These are phyloP conservation scores for Fragum fragum DNA, from an alignment of 2,888 invertebrate species.

Conservation along the genomic window DNA sequence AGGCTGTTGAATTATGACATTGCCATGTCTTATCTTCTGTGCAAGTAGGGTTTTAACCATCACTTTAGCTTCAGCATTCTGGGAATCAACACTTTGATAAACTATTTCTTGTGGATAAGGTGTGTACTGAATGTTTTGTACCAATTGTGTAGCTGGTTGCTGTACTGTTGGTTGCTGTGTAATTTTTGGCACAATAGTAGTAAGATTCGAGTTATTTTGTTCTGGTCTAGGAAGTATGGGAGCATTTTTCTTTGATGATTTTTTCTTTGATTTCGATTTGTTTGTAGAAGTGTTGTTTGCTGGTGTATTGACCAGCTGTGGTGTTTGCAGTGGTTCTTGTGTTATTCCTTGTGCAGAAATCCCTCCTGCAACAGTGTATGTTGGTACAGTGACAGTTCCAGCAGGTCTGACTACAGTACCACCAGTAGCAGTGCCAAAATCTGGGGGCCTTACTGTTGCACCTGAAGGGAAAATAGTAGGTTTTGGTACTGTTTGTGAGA, in stretches of 20 bases:
- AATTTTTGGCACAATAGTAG: slow-evolving; percentile 80
- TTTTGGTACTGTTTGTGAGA: slow-evolving; percentile 51
- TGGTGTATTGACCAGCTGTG: slow-evolving; percentile 20
- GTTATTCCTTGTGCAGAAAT: slow-evolving; percentile 51
- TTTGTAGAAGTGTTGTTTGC: slow-evolving; percentile 26
- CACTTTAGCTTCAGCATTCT: slow-evolving; percentile 89
- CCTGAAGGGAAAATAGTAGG: slow-evolving; percentile 60
- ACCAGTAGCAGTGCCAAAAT: slow-evolving; percentile 1
- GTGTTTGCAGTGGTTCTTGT: slow-evolving; percentile 27
- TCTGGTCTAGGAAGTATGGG: slow-evolving; percentile 61
- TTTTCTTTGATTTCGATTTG: slow-evolving; percentile 46
- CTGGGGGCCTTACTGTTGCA: slow-evolving; percentile 41
- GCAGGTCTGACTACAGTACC: slow-evolving; percentile 12
- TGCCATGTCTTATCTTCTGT: slow-evolving; percentile 90
- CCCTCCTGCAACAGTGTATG: slow-evolving; percentile 39
- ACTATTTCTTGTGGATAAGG: slow-evolving; percentile 61
- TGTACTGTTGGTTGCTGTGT: slow-evolving; percentile 82
- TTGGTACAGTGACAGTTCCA: slow-evolving; percentile 48
- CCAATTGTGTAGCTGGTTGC: slow-evolving; percentile 87
- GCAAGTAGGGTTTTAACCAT: slow-evolving; percentile 98
- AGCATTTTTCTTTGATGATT: slow-evolving; percentile 53
- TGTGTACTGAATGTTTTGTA: slow-evolving; percentile 80
- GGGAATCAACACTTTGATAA: slow-evolving; percentile 59
- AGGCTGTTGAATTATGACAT: slow-evolving; percentile 63
- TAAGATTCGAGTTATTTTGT: slow-evolving; percentile 33